Evolutionary conservation across 2,797 vertebrate species (phyloP), one percentile per base, ranked within the genome.

Genomic region (Perodicticus potto): DNA sequence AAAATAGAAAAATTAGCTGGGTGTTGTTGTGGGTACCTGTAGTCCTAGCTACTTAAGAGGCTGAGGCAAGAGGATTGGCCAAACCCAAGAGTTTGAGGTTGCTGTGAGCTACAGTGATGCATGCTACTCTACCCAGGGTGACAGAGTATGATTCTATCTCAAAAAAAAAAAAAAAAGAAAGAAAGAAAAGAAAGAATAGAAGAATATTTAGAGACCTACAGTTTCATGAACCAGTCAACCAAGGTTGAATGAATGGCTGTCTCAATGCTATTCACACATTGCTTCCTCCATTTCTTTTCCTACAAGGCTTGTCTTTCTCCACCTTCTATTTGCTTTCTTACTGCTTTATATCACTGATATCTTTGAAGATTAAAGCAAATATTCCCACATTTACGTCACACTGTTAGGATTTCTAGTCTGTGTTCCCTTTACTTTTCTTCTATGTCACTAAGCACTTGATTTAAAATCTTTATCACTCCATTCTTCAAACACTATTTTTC

Each of bases 341-440:
- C 16, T 73, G 57, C 23, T 80, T 89, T 91, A 27, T 63, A 86
- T 89, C 43, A 77, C 65, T 94, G 73, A 69, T 7, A 72, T 43
- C 76, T 34, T 86, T 92, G 67, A 89, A 91, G 20, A 43, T 49
- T 45, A 69, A 67, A 82, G 57, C 55, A 94, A 85, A 63, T 86
- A 65, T 76, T 67, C 29, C 16, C 9, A 25, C 69, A 73, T 67
- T 23, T 83, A 29, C 34, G 55, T 89, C 32, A 34, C 17, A 89
- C 12, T 90, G 3, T 85, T 72, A 73, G 37, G 6, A 53, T 65
- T 81, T 63, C 32, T 84, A 76, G 29, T 69, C 53, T 83, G 14
- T 81, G 20, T 81, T 89, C 16, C 69, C 89, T 49, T 87, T 67
- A 69, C 29, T 43, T 59, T 40, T 83, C 13, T 11, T 91, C 37